phyloP scores from a whole-genome alignment of 2,113 vertebrate species.

The Phylloscopus trochiloides region DNA sequence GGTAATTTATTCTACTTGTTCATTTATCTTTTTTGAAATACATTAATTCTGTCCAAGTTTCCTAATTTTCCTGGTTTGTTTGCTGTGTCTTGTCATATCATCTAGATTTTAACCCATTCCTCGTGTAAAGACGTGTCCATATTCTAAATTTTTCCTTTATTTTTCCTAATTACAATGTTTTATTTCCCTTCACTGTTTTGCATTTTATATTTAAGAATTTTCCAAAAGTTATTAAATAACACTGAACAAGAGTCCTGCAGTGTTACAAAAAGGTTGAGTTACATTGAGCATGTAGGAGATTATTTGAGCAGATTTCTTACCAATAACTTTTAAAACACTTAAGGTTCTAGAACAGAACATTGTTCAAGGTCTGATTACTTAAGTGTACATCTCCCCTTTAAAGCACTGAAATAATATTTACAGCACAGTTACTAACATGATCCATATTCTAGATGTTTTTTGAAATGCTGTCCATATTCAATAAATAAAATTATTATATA shows the following conservation, averaged over 20 bases:
- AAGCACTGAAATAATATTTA: neutral
- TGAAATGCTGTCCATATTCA: neutral
- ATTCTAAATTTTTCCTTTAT: neutral
- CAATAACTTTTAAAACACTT: neutral
- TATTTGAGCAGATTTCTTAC: neutral
- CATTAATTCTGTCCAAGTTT: neutral
- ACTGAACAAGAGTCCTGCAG: neutral
- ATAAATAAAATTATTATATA: neutral
- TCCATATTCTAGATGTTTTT: neutral
- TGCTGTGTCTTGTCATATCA: neutral
- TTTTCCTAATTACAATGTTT: neutral
- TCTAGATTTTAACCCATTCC: neutral
- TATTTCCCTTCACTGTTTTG: neutral
- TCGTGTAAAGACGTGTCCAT: neutral
- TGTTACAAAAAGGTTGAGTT: neutral
- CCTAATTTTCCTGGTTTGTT: neutral
- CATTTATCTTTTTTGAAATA: constrained; percentile 30
- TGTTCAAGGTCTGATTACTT: neutral
- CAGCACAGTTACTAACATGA: neutral
- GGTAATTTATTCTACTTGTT: constrained; percentile 32
- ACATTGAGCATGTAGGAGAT: neutral
- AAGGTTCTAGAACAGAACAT: neutral
- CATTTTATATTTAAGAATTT: neutral
- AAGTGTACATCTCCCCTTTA: neutral
- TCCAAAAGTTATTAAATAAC: neutral